Evolutionary conservation across 92 coral and sea anemone genomes (phyloP).

Genomic region (Pocillopora meandrina): DNA sequence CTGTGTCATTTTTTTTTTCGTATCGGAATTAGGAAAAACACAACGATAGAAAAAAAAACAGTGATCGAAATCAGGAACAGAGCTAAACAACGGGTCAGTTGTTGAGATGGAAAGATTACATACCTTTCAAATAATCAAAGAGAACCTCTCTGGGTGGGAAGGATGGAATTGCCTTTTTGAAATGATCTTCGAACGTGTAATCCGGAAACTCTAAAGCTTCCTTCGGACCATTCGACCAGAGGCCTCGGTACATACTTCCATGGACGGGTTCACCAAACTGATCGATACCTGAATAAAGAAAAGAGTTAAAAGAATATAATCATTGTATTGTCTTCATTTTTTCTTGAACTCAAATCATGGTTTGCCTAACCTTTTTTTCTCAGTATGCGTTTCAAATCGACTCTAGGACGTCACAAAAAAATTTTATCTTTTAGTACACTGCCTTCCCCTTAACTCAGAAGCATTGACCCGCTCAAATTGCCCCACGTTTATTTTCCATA

Average conservation of each 20-base stretch:
- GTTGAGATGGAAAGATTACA: neutral
- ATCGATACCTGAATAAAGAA: constrained; percentile 44
- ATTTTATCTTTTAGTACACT: too few species aligned
- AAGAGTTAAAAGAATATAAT: neutral
- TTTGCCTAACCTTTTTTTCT: too few species aligned
- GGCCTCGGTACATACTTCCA: constrained; percentile 55
- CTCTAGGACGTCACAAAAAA: too few species aligned
- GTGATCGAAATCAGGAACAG: neutral
- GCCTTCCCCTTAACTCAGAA: too few species aligned
- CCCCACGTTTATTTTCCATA: too few species aligned
- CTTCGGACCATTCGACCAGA: constrained; percentile 65
- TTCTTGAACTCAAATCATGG: too few species aligned
- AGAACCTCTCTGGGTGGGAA: constrained; percentile 63
- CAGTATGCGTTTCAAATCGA: too few species aligned
- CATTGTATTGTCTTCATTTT: neutral
- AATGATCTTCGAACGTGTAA: constrained; percentile 70
- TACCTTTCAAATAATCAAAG: constrained; percentile 64
- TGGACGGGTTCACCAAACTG: constrained; percentile 55
- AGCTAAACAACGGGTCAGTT: neutral
- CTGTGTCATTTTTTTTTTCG: too few species aligned
- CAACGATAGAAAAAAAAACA: neutral
- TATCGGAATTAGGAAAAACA: too few species aligned
- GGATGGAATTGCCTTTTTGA: constrained; percentile 60
- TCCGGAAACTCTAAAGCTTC: constrained; percentile 63
- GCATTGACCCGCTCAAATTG: too few species aligned